Evolutionary conservation across 2,797 vertebrate species (phyloP).

Genomic region (Etheostoma nigrum): DNA sequence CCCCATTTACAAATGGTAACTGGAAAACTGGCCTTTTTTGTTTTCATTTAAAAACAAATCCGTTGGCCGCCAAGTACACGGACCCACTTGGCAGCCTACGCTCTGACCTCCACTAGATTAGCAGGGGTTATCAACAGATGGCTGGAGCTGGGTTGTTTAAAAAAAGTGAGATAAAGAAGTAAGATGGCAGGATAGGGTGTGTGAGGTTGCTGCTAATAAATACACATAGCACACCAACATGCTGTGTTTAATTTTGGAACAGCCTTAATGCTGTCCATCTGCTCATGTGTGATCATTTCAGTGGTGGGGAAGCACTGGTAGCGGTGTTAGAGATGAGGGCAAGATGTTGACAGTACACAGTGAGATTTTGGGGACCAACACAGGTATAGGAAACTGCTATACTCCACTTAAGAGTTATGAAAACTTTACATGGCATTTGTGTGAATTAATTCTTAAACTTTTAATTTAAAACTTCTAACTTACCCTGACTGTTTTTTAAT

Average conservation of each 20-base stretch:
- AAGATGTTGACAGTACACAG: constrained; percentile 19
- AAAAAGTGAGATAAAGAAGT: constrained; percentile 56
- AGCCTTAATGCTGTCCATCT: constrained; percentile 27
- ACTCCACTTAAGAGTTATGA: not conserved
- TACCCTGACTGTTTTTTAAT: not conserved
- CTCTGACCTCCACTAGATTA: constrained; percentile 79
- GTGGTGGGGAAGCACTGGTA: constrained; percentile 3
- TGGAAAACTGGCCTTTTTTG: too few relatives aligned
- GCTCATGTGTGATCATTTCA: constrained; percentile 40
- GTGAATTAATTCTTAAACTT: not conserved
- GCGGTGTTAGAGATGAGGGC: constrained; percentile 13
- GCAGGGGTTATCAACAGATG: constrained; percentile 78
- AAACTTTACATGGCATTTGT: not conserved
- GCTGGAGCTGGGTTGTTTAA: constrained; percentile 35
- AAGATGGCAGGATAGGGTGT: constrained; percentile 26
- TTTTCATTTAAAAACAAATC: too few relatives aligned
- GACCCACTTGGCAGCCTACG: constrained; percentile 50
- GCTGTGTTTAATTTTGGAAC: constrained; percentile 39
- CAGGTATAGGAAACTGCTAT: not conserved
- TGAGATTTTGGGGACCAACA: not conserved
- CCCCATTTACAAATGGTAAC: too few relatives aligned
- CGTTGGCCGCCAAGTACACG: too few relatives aligned
- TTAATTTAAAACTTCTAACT: not conserved
- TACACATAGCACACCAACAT: constrained; percentile 25
- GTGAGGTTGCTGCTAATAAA: constrained; percentile 53